A percentile compares a stretch with the other conserved stretches of the same genome.
Evolutionary conservation across 2,888 invertebrate genomes (phyloP).

Genomic region (Noctua fimbriata): DNA sequence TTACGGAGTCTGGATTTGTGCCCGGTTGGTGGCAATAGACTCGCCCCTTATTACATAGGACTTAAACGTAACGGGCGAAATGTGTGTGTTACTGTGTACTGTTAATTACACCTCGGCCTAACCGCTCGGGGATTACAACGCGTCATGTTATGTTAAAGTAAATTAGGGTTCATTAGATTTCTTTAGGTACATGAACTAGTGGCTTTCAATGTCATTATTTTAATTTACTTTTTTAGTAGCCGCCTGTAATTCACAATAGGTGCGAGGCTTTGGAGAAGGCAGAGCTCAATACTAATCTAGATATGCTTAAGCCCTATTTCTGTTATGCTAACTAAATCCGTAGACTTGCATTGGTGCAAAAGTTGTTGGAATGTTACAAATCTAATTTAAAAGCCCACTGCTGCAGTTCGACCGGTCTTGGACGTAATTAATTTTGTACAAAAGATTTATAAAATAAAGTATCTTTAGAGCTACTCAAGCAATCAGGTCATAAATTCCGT

Average conservation of each 20-base stretch:
- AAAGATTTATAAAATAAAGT: too few relatives aligned
- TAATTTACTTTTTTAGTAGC: too few relatives aligned
- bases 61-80: not conserved
- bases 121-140: not conserved
- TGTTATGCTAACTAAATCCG: not conserved
- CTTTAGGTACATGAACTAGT: not conserved
- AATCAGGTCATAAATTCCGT: not conserved
- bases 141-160: not conserved
- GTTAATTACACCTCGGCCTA: not conserved
- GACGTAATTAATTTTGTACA: not conserved
- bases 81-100: not conserved
- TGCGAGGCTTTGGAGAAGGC: not conserved
- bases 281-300: not conserved
- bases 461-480: not conserved
- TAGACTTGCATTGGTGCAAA: not conserved
- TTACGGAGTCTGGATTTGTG: too few relatives aligned
- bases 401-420: not conserved
- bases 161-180: not conserved
- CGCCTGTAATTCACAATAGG: not conserved
- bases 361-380: not conserved
- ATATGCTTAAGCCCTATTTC: not conserved
- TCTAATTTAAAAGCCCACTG: not conserved
- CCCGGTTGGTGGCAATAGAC: too few relatives aligned
- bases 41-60: not conserved
- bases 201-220: not conserved